phyloP scores from a whole-genome alignment of 1,140 invertebrate species.

The Drosophila yakuba region DNA sequence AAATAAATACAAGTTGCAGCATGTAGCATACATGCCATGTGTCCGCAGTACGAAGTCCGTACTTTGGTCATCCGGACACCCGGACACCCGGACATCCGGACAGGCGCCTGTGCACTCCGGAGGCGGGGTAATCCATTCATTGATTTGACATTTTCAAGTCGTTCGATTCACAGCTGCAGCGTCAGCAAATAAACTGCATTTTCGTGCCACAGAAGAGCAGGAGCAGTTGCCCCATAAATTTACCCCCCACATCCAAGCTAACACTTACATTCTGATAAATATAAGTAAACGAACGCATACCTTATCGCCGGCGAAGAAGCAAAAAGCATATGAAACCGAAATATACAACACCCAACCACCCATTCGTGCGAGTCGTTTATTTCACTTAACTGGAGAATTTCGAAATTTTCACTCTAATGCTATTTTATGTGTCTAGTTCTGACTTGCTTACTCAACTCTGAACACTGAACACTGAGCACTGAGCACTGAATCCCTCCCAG shows the following conservation, averaged over 20 bases:
- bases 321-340: neutral
- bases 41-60: neutral
- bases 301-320: neutral
- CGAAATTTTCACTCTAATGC: slow-evolving; percentile 41
- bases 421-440: slow-evolving; percentile 52
- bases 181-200: slow-evolving; percentile 10
- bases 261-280: slow-evolving; percentile 4
- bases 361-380: slow-evolving; percentile 34
- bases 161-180: slow-evolving; percentile 24
- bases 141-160: slow-evolving; percentile 43
- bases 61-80: neutral
- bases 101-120: neutral
- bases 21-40: slow-evolving; percentile 2
- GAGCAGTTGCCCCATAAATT: slow-evolving; percentile 10
- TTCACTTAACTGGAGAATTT: slow-evolving; percentile 44
- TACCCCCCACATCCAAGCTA: neutral
- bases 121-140: slow-evolving; percentile 35
- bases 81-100: neutral
- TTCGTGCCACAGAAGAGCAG: no score
- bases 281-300: neutral
- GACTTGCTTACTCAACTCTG: slow-evolving; percentile 25
- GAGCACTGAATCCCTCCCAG: neutral
- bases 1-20: slow-evolving; percentile 29
- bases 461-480: slow-evolving; percentile 9
- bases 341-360: neutral